Conservation (phyloP, 2,888 invertebrate species). For the Stegophylla sp. region DNA sequence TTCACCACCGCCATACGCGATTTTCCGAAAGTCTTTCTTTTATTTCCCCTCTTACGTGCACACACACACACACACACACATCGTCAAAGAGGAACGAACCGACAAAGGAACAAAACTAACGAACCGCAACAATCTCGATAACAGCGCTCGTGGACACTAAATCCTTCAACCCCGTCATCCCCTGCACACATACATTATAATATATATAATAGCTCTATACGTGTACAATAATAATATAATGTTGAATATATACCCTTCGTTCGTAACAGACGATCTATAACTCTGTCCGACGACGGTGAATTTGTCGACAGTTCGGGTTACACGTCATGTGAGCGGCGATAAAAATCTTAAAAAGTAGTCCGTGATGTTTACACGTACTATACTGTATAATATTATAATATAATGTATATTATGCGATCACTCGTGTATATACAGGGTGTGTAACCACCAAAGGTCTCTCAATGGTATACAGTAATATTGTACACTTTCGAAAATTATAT, state of each 20-base stretch:
- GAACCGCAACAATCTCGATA: constrained; percentile 57
- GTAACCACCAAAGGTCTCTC: too few relatives aligned
- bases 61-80: not conserved
- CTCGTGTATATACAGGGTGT: not conserved
- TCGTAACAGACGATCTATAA: constrained; percentile 37
- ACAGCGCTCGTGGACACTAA: constrained; percentile 46
- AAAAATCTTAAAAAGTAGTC: constrained; percentile 35
- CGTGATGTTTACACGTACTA: not conserved
- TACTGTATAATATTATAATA: not conserved
- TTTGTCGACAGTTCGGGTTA: constrained; percentile 41
- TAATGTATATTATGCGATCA: too few relatives aligned
- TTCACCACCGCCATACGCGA: not conserved
- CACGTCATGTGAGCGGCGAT: not conserved
- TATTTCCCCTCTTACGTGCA: constrained; percentile 12
- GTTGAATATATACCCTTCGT: not conserved
- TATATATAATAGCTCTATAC: constrained; percentile 16
- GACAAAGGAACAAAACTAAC: constrained; percentile 55
- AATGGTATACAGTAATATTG: too few relatives aligned
- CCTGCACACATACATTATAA: not conserved
- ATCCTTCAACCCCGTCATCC: constrained; percentile 2
- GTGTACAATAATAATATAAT: not conserved
- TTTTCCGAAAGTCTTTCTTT: constrained; percentile 15
- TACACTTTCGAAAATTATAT: not conserved
- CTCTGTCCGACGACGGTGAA: constrained; percentile 1
- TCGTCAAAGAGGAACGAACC: constrained; percentile 4